Percentiles rank a stretch among this genome's conserved stretches.
These are phyloP conservation scores for Wiebesia pumilae DNA, from an alignment of 1,140 invertebrate species.

Conservation along the genomic window DNA sequence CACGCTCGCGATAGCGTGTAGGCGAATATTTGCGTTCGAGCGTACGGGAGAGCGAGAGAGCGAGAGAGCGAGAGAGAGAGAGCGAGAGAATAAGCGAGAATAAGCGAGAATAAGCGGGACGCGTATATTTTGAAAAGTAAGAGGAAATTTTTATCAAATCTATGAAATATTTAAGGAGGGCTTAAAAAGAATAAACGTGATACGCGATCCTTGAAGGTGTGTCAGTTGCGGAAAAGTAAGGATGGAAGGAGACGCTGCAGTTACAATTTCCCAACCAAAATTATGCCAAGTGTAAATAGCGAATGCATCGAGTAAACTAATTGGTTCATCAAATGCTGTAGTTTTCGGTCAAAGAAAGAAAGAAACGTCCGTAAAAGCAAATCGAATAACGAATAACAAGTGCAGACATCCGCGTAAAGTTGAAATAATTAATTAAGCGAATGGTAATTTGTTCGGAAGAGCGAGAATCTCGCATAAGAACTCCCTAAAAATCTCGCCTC, in stretches of 20 bases:
- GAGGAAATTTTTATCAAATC: slow-evolving; percentile 19
- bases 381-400: not conserved
- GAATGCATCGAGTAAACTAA: no score
- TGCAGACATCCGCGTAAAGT: not conserved
- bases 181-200: not conserved
- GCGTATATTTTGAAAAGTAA: not conserved
- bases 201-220: no score
- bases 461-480: slow-evolving; percentile 5
- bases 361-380: no score
- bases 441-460: not conserved
- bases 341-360: no score
- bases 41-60: not conserved
- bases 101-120: not conserved
- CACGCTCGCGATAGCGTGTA: slow-evolving; percentile 51
- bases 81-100: not conserved
- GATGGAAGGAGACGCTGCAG: no score
- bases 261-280: no score
- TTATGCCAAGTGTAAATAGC: no score
- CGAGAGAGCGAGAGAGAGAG: not conserved
- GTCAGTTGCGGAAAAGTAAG: no score
- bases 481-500: not conserved
- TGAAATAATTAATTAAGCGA: not conserved
- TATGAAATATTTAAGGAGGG: not conserved
- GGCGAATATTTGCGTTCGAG: slow-evolving; percentile 47
- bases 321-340: no score